Evolutionary conservation across 1,140 invertebrate species (phyloP).

Genomic region (Drosophila varians): DNA sequence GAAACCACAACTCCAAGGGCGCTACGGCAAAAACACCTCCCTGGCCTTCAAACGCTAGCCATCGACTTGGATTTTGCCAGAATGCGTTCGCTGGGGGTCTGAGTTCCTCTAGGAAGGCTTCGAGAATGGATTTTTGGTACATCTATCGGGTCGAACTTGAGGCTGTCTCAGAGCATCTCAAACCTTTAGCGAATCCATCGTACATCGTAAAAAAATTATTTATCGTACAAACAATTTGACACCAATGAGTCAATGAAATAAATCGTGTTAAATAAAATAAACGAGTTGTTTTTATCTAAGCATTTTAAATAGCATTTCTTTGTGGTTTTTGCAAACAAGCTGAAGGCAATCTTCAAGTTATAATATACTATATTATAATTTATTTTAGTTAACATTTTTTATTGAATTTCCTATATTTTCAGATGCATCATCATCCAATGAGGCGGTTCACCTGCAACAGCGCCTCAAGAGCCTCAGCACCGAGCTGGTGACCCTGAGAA

Average conservation of each 20-base stretch:
- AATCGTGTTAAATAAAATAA: too few species aligned
- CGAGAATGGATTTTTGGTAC: neutral
- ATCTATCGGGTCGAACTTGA: neutral
- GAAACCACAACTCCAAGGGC: constrained; percentile 19
- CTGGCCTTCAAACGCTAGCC: constrained; percentile 52
- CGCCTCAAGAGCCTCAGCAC: constrained; percentile 94
- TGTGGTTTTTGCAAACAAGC: too few species aligned
- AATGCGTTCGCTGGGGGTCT: neutral
- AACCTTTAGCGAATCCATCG: neutral
- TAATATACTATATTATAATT: too few species aligned
- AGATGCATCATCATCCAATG: constrained; percentile 97
- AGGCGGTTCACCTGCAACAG: constrained; percentile 95
- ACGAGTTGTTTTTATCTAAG: too few species aligned
- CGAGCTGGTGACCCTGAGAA: constrained; percentile 94
- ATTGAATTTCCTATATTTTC: constrained; percentile 19
- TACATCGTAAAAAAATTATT: neutral
- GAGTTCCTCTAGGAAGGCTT: neutral
- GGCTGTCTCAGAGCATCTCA: neutral
- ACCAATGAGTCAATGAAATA: too few species aligned
- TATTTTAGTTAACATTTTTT: too few species aligned
- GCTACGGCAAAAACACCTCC: constrained; percentile 18
- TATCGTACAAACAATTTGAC: too few species aligned
- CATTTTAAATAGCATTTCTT: too few species aligned
- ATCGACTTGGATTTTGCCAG: neutral
- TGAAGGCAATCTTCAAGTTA: neutral